Evolutionary conservation across 1,140 invertebrate genomes (phyloP).

Genomic region (Lasaia peninsularis): DNA sequence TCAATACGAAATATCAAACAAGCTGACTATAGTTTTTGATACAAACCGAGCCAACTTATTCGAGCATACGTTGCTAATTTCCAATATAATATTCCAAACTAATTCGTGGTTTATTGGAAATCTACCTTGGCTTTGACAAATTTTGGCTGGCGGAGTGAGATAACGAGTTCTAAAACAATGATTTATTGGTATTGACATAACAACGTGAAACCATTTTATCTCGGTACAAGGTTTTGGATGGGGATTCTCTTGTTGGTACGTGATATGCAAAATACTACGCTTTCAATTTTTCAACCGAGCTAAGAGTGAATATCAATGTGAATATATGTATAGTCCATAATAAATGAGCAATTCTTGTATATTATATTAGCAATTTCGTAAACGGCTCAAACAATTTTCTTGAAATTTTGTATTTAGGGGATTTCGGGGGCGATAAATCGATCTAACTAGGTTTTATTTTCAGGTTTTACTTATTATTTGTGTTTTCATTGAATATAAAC

Average conservation of each 20-base stretch:
- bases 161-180: slow-evolving; percentile 7
- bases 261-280: background rate
- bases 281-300: background rate
- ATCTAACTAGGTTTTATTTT: too few species aligned
- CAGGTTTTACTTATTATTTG: too few species aligned
- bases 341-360: too few species aligned
- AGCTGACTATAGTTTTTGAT: slow-evolving; percentile 33
- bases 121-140: slow-evolving; percentile 20
- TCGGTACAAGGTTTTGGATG: background rate
- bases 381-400: too few species aligned
- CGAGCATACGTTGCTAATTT: slow-evolving; percentile 30
- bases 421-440: too few species aligned
- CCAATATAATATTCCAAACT: slow-evolving; percentile 32
- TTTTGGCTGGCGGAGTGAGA: slow-evolving; percentile 1
- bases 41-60: slow-evolving; percentile 34
- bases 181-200: slow-evolving; percentile 7
- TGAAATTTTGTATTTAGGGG: too few species aligned
- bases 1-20: slow-evolving; percentile 20
- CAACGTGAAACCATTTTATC: background rate
- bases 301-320: too few species aligned
- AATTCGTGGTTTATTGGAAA: slow-evolving; percentile 30
- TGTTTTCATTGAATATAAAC: too few species aligned
- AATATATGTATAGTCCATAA: too few species aligned
- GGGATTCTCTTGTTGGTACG: background rate
- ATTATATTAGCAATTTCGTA: too few species aligned